phyloP scores from a whole-genome alignment of 2,113 vertebrate genomes.

The Equus quagga region DNA sequence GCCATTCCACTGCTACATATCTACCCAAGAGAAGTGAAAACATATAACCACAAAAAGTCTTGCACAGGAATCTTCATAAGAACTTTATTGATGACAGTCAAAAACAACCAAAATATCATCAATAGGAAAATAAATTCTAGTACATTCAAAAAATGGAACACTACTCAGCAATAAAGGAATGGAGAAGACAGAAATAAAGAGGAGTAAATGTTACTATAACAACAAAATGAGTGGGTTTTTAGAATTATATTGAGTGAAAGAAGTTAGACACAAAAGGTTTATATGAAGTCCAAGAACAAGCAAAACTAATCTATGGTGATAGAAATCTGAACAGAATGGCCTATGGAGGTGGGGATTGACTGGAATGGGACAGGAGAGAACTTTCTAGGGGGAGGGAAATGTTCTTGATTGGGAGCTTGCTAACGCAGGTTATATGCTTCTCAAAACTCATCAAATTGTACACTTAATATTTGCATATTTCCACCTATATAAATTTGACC shows the following conservation, averaged over 20 bases:
- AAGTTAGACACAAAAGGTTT: background rate
- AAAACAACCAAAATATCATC: background rate
- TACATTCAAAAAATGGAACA: background rate
- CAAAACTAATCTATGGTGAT: background rate
- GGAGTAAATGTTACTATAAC: background rate
- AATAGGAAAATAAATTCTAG: background rate
- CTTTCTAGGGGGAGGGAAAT: background rate
- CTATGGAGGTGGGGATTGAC: background rate
- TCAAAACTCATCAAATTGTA: background rate
- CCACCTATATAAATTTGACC: background rate
- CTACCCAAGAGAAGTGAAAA: background rate
- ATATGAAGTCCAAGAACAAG: background rate
- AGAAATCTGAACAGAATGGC: background rate
- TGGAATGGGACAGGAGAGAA: background rate
- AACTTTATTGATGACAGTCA: background rate
- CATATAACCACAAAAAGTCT: background rate
- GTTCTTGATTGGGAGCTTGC: background rate
- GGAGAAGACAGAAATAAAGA: background rate
- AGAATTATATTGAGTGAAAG: background rate
- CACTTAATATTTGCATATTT: background rate
- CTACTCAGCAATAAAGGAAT: background rate
- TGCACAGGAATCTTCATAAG: background rate
- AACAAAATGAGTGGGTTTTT: background rate
- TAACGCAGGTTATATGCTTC: background rate
- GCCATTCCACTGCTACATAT: background rate